phyloP scores from a whole-genome alignment of 1,140 invertebrate species.

The Acromyrmex heyeri region DNA sequence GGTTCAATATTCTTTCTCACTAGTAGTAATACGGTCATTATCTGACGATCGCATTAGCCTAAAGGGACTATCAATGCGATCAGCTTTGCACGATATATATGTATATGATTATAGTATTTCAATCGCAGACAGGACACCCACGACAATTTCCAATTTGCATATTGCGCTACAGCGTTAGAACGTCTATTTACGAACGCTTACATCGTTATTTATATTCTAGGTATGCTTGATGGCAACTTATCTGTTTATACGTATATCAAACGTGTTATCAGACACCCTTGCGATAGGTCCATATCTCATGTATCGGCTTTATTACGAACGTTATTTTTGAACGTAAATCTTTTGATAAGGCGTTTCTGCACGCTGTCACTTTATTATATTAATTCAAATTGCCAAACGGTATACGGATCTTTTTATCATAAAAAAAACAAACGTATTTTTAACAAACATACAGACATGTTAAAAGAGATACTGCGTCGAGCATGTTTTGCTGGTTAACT shows the following conservation, averaged over 20 bases:
- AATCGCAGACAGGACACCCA: constrained; percentile 36
- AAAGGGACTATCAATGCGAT: constrained; percentile 8
- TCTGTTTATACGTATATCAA: neutral
- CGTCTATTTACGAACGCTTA: constrained; percentile 54
- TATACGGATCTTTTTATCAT: neutral
- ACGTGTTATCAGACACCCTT: constrained; percentile 37
- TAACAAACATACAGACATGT: neutral
- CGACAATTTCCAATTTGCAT: constrained; percentile 48
- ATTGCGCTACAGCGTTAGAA: constrained; percentile 30
- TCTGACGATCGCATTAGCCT: constrained; percentile 6
- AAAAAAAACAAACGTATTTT: neutral
- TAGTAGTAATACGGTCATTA: neutral
- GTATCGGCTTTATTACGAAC: neutral
- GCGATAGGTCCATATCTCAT: constrained; percentile 5
- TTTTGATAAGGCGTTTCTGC: neutral
- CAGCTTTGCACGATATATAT: constrained; percentile 14
- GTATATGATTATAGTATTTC: constrained; percentile 39
- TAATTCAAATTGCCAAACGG: too few relatives aligned
- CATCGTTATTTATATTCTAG: constrained; percentile 51
- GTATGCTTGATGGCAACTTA: constrained; percentile 15
- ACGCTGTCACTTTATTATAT: neutral
- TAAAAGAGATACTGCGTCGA: neutral
- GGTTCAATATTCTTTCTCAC: neutral
- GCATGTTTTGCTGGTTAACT: constrained; percentile 17
- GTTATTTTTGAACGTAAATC: constrained; percentile 19